These are phyloP conservation scores for Dallia pectoralis DNA, from an alignment of 2,797 vertebrate genomes.

Conservation along the genomic window DNA sequence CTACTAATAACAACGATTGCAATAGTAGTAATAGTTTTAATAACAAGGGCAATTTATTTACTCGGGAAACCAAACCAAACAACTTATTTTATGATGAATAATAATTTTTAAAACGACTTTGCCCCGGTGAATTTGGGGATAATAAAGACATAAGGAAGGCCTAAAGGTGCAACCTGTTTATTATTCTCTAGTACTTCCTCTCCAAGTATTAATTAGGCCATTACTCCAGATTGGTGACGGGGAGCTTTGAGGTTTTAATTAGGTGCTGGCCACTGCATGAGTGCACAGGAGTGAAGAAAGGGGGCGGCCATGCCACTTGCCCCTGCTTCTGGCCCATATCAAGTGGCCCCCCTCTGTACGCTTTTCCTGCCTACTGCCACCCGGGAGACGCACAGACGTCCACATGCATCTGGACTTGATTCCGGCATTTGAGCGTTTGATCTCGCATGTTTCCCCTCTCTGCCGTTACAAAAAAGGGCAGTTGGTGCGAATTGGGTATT, in stretches of 20 bases:
- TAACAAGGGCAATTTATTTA: neutral
- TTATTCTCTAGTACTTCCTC: conserved; percentile 75
- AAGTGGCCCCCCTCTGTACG: conserved; percentile 63
- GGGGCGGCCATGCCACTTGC: conserved; percentile 68
- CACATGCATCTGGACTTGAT: conserved; percentile 68
- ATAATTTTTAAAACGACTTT: conserved; percentile 35
- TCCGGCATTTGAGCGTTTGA: conserved; percentile 63
- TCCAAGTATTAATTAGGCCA: conserved; percentile 80
- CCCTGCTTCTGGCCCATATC: conserved; percentile 70
- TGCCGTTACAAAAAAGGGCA: conserved; percentile 49
- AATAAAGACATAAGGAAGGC: conserved; percentile 61
- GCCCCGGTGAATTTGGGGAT: conserved; percentile 60
- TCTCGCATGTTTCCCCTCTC: conserved; percentile 59
- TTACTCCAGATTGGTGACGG: conserved; percentile 81
- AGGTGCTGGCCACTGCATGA: conserved; percentile 79
- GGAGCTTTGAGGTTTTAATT: conserved; percentile 85
- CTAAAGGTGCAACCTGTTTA: conserved; percentile 74
- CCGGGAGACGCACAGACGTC: conserved; percentile 61
- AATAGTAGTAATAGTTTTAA: conserved; percentile 13
- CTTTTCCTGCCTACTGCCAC: conserved; percentile 59
- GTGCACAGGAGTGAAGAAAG: conserved; percentile 74
- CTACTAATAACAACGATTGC: neutral
- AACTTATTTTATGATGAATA: conserved; percentile 44
- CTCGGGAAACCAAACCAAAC: conserved; percentile 41
- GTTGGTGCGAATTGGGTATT: conserved; percentile 68